phyloP scores from a whole-genome alignment of 2,797 vertebrate species.

The Sebastes trivittatus region DNA sequence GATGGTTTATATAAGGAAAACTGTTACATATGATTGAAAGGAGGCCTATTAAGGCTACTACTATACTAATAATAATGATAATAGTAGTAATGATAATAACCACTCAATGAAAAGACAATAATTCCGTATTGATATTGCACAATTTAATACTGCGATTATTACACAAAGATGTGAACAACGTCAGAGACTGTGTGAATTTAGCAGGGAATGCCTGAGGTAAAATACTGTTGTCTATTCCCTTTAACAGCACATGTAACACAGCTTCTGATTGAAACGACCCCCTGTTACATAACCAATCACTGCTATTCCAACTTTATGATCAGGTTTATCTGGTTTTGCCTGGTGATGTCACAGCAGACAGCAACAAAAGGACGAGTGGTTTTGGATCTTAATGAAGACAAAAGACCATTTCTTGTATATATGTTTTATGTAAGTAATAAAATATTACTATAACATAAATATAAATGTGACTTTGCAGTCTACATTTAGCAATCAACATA shows the following conservation, averaged over 20 bases:
- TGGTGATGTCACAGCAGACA: slow-evolving; percentile 60
- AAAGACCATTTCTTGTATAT: slow-evolving; percentile 94
- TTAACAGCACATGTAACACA: slow-evolving; percentile 76
- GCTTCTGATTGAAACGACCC: slow-evolving; percentile 64
- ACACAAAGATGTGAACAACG: slow-evolving; percentile 78
- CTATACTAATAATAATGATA: background rate
- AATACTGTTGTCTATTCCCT: slow-evolving; percentile 67
- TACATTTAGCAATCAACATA: slow-evolving; percentile 96
- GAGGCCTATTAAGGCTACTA: background rate
- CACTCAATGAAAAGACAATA: slow-evolving; percentile 72
- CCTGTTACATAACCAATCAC: slow-evolving; percentile 74
- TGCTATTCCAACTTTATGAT: slow-evolving; percentile 55
- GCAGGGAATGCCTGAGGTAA: slow-evolving; percentile 76
- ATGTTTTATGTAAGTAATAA: slow-evolving; percentile 99
- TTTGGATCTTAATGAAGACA: slow-evolving; percentile 88
- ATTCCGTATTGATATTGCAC: slow-evolving; percentile 79
- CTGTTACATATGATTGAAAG: background rate
- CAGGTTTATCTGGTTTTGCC: slow-evolving; percentile 42
- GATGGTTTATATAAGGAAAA: slow-evolving; percentile 25
- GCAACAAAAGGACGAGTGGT: slow-evolving; percentile 51
- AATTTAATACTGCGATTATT: slow-evolving; percentile 82
- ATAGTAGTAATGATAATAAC: slow-evolving; percentile 11
- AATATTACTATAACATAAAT: slow-evolving; percentile 99
- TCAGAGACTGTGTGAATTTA: slow-evolving; percentile 69
- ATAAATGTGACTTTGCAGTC: slow-evolving; percentile 98